These are phyloP conservation scores for Morpho achilles DNA, from an alignment of 2,888 invertebrate species.

Conservation along the genomic window DNA sequence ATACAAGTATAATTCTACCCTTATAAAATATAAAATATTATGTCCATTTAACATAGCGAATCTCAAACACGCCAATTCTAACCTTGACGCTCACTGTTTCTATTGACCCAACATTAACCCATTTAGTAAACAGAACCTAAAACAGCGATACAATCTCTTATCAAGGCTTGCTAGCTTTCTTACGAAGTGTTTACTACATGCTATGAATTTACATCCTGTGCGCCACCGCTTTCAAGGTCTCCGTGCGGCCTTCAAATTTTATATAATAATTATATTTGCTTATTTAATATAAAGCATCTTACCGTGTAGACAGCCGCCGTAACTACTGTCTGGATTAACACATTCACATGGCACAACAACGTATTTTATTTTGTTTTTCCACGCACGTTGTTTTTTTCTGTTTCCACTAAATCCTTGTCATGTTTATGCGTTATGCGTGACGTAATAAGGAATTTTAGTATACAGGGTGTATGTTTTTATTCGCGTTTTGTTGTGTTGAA, in stretches of 20 bases:
- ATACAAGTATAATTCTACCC: no score
- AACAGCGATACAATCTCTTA: constrained; percentile 39
- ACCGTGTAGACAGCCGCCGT: constrained; percentile 64
- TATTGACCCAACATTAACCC: constrained; percentile 21
- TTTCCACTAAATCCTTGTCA: background rate
- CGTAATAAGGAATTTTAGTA: background rate
- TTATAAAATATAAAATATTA: background rate
- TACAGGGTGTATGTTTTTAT: constrained; percentile 15
- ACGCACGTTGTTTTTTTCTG: constrained; percentile 26
- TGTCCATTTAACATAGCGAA: constrained; percentile 13
- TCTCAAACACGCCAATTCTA: constrained; percentile 15
- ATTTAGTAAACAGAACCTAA: constrained; percentile 23
- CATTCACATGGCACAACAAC: constrained; percentile 55
- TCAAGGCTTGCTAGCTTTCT: constrained; percentile 32
- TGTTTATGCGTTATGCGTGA: background rate
- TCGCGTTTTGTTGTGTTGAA: constrained; percentile 37
- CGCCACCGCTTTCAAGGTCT: constrained; percentile 37
- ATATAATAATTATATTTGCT: constrained; percentile 22
- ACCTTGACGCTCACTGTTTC: constrained; percentile 21
- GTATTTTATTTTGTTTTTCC: constrained; percentile 35
- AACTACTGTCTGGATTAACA: constrained; percentile 44
- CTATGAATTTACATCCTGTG: constrained; percentile 36
- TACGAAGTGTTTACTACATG: constrained; percentile 43
- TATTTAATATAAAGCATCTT: constrained; percentile 30
- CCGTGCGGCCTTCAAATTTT: constrained; percentile 38